Percentiles rank a stretch among this genome's conserved stretches.
Conservation (phyloP, 2,888 invertebrate species). For the Noctua fimbriata region DNA sequence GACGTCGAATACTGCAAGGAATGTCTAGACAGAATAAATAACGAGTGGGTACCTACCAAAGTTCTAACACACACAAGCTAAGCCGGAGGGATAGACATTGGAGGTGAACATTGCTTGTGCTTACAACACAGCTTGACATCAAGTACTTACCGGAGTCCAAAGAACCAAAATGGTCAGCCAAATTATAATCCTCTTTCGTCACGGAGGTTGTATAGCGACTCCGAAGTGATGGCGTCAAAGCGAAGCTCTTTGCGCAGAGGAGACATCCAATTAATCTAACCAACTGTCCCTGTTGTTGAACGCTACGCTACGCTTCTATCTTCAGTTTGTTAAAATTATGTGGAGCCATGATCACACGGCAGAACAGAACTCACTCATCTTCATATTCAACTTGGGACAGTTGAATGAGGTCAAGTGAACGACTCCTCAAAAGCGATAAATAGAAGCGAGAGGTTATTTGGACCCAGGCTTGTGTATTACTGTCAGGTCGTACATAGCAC, state of each 20-base stretch:
- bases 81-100: constrained; percentile 79
- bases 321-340: constrained; percentile 26
- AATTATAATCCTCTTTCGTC: constrained; percentile 19
- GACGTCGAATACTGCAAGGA: constrained; percentile 73
- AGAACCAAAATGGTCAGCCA: constrained; percentile 71
- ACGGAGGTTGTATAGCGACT: constrained; percentile 29
- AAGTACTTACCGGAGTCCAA: constrained; percentile 81
- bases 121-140: constrained; percentile 82
- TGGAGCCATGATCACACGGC: background rate
- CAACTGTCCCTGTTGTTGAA: constrained; percentile 19
- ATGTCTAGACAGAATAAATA: constrained; percentile 75
- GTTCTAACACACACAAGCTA: constrained; percentile 84
- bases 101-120: constrained; percentile 83
- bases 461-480: constrained; percentile 78
- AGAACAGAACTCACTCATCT: background rate
- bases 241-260: constrained; percentile 36
- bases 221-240: constrained; percentile 37
- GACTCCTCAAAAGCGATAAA: constrained; percentile 46
- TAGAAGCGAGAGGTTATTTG: constrained; percentile 79
- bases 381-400: constrained; percentile 6
- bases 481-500: constrained; percentile 91
- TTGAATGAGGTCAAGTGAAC: constrained; percentile 21
- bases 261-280: constrained; percentile 36
- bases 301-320: constrained; percentile 3
- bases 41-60: constrained; percentile 72